Conservation (phyloP, 2,888 invertebrate species). For the Xylophagus ater region DNA sequence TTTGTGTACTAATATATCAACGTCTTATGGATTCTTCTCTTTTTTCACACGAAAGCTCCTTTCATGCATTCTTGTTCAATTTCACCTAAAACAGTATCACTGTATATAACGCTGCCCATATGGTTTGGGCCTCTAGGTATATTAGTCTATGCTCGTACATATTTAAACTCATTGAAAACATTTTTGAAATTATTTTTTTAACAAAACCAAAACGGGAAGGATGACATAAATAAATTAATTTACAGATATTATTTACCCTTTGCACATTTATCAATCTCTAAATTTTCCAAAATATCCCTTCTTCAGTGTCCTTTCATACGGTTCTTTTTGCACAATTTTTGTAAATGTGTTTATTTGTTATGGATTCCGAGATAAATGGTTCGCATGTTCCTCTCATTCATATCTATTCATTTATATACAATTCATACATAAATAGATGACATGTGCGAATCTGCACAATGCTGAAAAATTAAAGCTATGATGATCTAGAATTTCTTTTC, state of each 20-base stretch:
- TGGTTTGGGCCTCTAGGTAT: too few species aligned
- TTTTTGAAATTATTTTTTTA: too few species aligned
- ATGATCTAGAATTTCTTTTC: neutral
- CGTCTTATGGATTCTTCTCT: too few species aligned
- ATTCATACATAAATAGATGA: constrained; percentile 6
- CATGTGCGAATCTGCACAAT: constrained; percentile 1
- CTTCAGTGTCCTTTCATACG: neutral
- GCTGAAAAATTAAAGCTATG: neutral
- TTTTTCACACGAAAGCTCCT: too few species aligned
- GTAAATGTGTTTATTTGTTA: neutral
- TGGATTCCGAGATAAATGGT: constrained; percentile 9
- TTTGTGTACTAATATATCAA: too few species aligned
- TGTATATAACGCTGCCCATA: too few species aligned
- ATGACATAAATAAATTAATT: constrained; percentile 4
- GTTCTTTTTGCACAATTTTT: neutral
- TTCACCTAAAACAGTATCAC: too few species aligned
- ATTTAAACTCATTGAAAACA: too few species aligned
- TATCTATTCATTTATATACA: constrained; percentile 10
- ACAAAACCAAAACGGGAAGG: too few species aligned
- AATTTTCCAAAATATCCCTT: constrained; percentile 9
- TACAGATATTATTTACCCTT: constrained; percentile 5
- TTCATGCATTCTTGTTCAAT: too few species aligned
- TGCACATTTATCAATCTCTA: constrained; percentile 11
- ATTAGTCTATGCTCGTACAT: too few species aligned
- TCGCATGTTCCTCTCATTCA: constrained; percentile 8